A percentile compares a stretch with the other conserved stretches of the same genome.
phyloP scores from a whole-genome alignment of 2,113 vertebrate species.

The Anolis sagrei region DNA sequence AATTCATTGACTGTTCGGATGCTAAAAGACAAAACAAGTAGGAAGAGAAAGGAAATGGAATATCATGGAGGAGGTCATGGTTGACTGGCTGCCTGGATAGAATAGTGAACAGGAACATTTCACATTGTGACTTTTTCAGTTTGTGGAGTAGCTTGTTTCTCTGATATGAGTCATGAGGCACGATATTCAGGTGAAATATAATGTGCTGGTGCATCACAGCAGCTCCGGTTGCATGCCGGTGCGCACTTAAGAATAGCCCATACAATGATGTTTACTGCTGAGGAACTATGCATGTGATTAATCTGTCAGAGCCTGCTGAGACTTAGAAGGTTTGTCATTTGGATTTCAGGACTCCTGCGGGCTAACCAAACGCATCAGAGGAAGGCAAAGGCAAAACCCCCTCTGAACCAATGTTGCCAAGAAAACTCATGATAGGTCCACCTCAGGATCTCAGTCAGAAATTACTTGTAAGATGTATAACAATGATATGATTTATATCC shows the following conservation, averaged over 20 bases:
- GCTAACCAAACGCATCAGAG: too few relatives aligned
- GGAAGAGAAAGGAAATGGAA: not conserved
- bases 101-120: not conserved
- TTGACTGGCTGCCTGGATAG: not conserved
- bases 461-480: too few relatives aligned
- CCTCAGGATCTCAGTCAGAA: too few relatives aligned
- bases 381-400: too few relatives aligned
- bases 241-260: not conserved
- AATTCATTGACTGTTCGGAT: not conserved
- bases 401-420: too few relatives aligned
- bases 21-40: not conserved
- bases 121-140: too few relatives aligned
- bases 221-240: not conserved
- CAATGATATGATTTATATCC: too few relatives aligned
- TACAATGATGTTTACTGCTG: not conserved
- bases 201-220: not conserved
- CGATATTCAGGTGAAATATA: not conserved
- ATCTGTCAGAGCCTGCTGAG: not conserved
- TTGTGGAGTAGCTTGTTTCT: not conserved
- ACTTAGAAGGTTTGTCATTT: not conserved
- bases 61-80: not conserved
- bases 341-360: not conserved
- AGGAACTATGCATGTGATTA: not conserved
- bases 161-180: not conserved
- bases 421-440: too few relatives aligned